A percentile compares a stretch with the other conserved stretches of the same genome.
Conservation (phyloP, 2,888 invertebrate species). For the Tipula helvola region DNA sequence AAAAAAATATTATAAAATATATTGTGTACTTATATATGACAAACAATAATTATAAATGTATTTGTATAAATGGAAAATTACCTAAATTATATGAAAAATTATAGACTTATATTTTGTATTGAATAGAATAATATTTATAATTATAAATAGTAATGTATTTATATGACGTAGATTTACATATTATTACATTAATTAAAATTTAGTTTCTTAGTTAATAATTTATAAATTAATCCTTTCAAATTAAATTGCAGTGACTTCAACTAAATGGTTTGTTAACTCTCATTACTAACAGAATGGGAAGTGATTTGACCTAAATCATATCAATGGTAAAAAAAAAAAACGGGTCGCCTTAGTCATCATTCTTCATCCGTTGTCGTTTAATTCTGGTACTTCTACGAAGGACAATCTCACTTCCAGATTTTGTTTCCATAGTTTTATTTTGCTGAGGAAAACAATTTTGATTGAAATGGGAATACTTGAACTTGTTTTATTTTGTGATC, state of each 20-base stretch:
- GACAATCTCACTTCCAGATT: no score
- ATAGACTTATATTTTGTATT: neutral
- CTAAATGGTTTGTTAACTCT: no score
- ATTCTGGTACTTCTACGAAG: no score
- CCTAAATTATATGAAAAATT: neutral
- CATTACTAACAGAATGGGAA: no score
- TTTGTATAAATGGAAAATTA: neutral
- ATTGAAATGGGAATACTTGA: no score
- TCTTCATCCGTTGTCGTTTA: no score
- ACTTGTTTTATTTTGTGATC: no score
- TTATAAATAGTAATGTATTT: neutral
- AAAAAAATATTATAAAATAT: neutral
- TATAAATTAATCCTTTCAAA: neutral
- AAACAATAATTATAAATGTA: neutral
- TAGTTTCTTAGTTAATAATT: neutral
- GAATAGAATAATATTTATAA: neutral
- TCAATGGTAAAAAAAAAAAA: no score
- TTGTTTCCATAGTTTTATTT: no score
- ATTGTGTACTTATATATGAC: neutral
- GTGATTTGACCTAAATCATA: no score
- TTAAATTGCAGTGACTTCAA: neutral
- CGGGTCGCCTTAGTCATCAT: no score
- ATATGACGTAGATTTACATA: neutral
- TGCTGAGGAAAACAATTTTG: no score
- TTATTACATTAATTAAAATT: neutral